Base-by-base conservation (phyloP, 2,888 invertebrate species). In the Aleiodes leptofemur region DNA sequence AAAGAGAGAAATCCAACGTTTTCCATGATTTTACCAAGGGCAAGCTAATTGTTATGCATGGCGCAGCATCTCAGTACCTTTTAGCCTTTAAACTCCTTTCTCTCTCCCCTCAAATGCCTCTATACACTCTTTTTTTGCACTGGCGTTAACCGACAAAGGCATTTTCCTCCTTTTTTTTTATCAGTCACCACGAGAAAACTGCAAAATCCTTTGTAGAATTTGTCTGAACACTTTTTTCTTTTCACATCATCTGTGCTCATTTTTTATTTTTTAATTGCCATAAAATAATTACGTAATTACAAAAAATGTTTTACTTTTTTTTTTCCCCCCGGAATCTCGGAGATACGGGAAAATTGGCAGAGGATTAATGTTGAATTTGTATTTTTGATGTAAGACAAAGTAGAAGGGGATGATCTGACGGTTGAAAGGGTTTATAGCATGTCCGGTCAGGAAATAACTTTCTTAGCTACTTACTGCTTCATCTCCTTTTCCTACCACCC, bases 361-460 rank as follows among this genome's bases (percentile, higher is more conserved):
- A 43, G 43, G 43, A 43, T 43, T 9, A 9, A 48, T 16, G 64
- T 64, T 64, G 64, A 64, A 43, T 43, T 43, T 16, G 16, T 64
- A 48, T 23, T 64, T 9, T 43, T 43, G 23, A 14, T 13, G 9
- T 23, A 48, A 64, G 64, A 64, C 34, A 34, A 9, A 38, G 9
- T 43, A 48, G 48, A 64, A 64, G 64, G 66, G 70, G 77, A 72
- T 73, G 31, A 68, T 50, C 31, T n/a, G 29, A 31, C 50, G 68
- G 68, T 68, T 43, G 81, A 81, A 88, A 88, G 88, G 88, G 87
- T 87, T 87, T 84, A 72, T 53, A 86, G 83, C 86, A 80, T 88
- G 88, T 89, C 89, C 89, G 89, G 89, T 87, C 87, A 86, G 89
- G 89, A 89, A 89, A 89, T 89, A 89, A 89, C 88, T 89, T 89